Evolutionary conservation across 1,140 invertebrate genomes (phyloP), one percentile per base, ranked within the genome.

Genomic region (Drosophila hydei): DNA sequence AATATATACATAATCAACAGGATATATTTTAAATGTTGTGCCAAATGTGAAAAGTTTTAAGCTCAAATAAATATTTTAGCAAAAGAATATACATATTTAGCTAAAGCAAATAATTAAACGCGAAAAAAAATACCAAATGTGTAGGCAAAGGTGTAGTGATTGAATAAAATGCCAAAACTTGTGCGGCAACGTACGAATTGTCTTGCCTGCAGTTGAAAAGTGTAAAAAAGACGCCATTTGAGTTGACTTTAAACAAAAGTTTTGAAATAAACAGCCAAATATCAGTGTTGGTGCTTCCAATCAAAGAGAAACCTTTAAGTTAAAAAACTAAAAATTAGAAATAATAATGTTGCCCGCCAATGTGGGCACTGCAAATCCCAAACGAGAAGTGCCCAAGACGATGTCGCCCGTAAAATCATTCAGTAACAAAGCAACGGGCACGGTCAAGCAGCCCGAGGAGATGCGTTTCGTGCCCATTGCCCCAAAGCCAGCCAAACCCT

Each of bases 141-240:
- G 59, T 50, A 25, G 11, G 40, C 40, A 72, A 64, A 48, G 30
- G 43, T 62, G 56, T 30, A 72, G 40, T 75, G 73, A 54, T 50
- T 55, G 33, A 36, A 65, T 64, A 77, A 87, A 85, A 85, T 87
- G 81, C 81, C 62, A 77, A 77, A 85, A 85, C 52, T 78, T 77
- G 77, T 78, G 83, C 63, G 68, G 78, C 81, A 85, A 85, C 77
- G 80, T 85, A 74, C 70, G 63, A 85, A 87, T 61, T 58, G 36
- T 45, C 8, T 52, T 64, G 33, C 25, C 40, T 55, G 40, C 69
- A 76, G 60, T 76, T 78, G 45, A 87, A 79, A 64, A 75, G 79
- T 64, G 52, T 63, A 14, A 63, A 73, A 56, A 30, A 61, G 80
- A 80, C 77, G 73, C 77, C 50, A 51, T 56, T 55, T 30, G 40